A percentile compares a stretch with the other conserved stretches of the same genome.
Evolutionary conservation across 2,113 vertebrate species (phyloP).

Genomic region (Turdus rufiventris): DNA sequence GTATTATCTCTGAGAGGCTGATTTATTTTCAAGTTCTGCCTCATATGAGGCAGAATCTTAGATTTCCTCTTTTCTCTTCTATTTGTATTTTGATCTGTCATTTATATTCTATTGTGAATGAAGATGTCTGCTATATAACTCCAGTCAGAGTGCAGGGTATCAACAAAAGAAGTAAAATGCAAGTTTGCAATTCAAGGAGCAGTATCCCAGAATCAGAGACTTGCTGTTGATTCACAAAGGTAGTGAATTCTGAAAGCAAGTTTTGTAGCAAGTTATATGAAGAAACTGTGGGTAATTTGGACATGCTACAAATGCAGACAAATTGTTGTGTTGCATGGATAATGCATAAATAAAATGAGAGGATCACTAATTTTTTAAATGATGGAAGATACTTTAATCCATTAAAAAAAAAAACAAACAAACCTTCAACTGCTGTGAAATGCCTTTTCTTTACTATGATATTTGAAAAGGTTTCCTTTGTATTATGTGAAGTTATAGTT

Average conservation of each 20-base stretch:
- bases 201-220: neutral
- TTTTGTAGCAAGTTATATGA: neutral
- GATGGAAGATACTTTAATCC: neutral
- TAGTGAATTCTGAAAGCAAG: neutral
- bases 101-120: neutral
- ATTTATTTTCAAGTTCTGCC: neutral
- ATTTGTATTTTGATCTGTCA: neutral
- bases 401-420: neutral
- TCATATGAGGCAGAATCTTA: neutral
- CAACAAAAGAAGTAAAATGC: neutral
- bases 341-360: neutral
- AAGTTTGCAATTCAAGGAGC: neutral
- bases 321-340: neutral
- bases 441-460: neutral
- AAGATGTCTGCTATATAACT: neutral
- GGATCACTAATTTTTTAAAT: neutral
- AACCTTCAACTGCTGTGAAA: neutral
- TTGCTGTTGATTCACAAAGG: neutral
- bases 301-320: neutral
- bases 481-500: neutral
- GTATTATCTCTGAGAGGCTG: neutral
- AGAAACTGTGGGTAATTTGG: neutral
- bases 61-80: neutral
- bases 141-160: neutral
- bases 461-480: neutral